Evolutionary conservation across 2,888 invertebrate genomes (phyloP), one percentile per base, ranked within the genome.

Genomic region (Spodoptera picta): DNA sequence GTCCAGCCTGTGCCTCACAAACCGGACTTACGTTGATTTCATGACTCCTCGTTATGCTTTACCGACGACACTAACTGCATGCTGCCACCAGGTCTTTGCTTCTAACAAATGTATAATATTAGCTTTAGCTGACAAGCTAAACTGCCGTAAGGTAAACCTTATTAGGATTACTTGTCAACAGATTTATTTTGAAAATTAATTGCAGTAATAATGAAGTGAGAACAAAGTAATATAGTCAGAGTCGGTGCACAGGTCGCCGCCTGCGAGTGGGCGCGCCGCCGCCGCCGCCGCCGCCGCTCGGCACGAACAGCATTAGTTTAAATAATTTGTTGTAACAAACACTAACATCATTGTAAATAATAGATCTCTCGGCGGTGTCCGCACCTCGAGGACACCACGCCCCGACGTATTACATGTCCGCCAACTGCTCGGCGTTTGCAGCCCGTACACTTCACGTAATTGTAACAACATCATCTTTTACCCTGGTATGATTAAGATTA

Each of bases 151-250:
- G 56, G 62, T 50, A 45, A 47, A 53, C 12, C 10, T 23, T 59
- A 44, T 61, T 56, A 59, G 48, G 43, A 49, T 53, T 60, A 68
- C 42, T 57, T 14, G 58, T 68, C 51, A 68, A 64, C 64, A 68
- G 73, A 49, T 64, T 55, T 64, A 50, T 42, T 56, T 73, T 73
- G 19, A 53, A 66, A 59, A 69, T 73, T 65, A 59, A 73, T 73
- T 60, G 60, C 61, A 57, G 47, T 41, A 59, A 65, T 73, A 64
- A 58, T 58, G 43, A 42, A 63, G 36, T 19, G 19, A 57, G 56
- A 73, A 69, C 59, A 69, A 73, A 69, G 62, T 45, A 55, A 56
- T 61, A 56, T 61, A 62, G 47, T 57, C 46, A 52, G 47, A 31
- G 36, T 44, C 42, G 61, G 56, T 58, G 68, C 54, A 72, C 68